Conservation (phyloP, 2,888 invertebrate species). For the Lochmaea crataegi region DNA sequence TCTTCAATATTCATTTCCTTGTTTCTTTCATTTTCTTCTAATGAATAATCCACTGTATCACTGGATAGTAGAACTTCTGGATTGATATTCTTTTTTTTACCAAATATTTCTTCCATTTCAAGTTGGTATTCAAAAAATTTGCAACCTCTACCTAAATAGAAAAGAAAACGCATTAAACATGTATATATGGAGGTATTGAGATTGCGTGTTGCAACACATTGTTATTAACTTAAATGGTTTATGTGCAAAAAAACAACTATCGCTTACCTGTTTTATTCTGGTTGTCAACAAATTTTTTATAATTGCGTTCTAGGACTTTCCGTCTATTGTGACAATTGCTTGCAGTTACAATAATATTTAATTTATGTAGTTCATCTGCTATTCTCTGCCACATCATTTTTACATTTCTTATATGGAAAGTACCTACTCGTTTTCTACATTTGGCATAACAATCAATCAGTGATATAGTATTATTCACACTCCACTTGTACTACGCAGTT, state of each 20-base stretch:
- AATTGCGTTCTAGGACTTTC: neutral
- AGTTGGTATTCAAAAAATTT: neutral
- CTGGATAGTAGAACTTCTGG: too few species aligned
- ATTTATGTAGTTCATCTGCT: neutral
- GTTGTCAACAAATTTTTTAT: slow-evolving; percentile 2
- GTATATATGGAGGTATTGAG: too few species aligned
- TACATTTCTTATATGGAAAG: neutral
- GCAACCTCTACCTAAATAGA: neutral
- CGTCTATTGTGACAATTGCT: too few species aligned
- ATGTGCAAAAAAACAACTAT: too few species aligned
- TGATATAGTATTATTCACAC: too few species aligned
- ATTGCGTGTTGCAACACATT: too few species aligned
- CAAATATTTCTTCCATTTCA: neutral
- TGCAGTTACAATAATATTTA: too few species aligned
- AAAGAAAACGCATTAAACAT: too few species aligned
- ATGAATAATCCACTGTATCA: too few species aligned
- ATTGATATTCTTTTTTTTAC: neutral
- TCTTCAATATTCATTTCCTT: neutral
- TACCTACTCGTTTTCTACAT: neutral
- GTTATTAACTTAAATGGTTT: too few species aligned
- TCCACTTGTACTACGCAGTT: too few species aligned
- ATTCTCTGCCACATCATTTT: slow-evolving; percentile 4
- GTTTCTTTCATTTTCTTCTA: neutral
- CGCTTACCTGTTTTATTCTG: neutral
- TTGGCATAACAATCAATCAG: too few species aligned